These are phyloP conservation scores for Oophaga pumilio DNA, from an alignment of 2,113 vertebrate genomes.

Conservation along the genomic window DNA sequence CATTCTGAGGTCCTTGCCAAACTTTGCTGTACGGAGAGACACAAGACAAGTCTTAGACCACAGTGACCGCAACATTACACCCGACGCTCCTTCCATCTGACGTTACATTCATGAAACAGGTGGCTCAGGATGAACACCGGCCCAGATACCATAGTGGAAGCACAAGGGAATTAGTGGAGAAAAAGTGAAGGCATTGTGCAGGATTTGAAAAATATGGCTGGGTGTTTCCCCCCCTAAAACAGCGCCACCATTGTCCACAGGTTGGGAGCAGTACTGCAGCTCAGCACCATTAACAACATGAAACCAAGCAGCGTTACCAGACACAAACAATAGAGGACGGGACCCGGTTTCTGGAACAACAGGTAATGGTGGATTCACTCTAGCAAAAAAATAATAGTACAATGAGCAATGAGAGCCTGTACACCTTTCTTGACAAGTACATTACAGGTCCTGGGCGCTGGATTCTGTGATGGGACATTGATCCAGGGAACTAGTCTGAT, in stretches of 20 bases:
- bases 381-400: too few relatives aligned
- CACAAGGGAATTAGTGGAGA: neutral
- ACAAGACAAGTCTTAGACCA: neutral
- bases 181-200: neutral
- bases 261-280: neutral
- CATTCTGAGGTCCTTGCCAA: constrained; percentile 64
- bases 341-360: too few relatives aligned
- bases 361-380: too few relatives aligned
- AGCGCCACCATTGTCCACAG: neutral
- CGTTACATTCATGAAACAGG: neutral
- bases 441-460: too few relatives aligned
- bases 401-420: too few relatives aligned
- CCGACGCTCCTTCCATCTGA: too few relatives aligned
- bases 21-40: constrained; percentile 65
- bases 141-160: neutral
- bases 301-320: too few relatives aligned
- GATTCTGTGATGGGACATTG: too few relatives aligned
- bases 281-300: too few relatives aligned
- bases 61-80: neutral
- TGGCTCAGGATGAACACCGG: neutral
- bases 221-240: neutral
- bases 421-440: too few relatives aligned
- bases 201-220: neutral
- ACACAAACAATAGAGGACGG: too few relatives aligned
- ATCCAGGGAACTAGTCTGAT: too few relatives aligned